These are phyloP conservation scores for Lordiphosa fenestrarum DNA, from an alignment of 2,888 invertebrate genomes.

Conservation along the genomic window DNA sequence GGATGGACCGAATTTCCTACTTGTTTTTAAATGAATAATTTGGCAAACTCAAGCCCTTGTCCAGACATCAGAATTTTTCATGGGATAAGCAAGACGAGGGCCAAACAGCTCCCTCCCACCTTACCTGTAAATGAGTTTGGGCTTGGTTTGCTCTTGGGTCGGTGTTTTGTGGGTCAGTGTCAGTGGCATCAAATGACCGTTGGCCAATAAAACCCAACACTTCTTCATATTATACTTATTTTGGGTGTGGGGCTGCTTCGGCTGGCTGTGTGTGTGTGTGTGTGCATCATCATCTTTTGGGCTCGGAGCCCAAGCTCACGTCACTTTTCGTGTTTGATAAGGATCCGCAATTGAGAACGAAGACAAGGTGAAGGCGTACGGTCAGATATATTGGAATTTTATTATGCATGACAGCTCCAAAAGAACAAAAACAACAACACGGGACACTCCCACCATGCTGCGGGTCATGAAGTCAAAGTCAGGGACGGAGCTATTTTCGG, in stretches of 20 bases:
- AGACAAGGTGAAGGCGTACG: slow-evolving; percentile 59
- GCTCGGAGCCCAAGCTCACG: slow-evolving; percentile 42
- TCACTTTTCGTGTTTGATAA: slow-evolving; percentile 71
- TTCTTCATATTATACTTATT: slow-evolving; percentile 4
- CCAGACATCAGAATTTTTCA: too few relatives aligned
- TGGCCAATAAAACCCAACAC: slow-evolving; percentile 41
- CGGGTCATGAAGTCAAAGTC: slow-evolving; percentile 42
- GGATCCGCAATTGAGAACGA: slow-evolving; percentile 62
- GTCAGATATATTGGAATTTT: slow-evolving; percentile 69
- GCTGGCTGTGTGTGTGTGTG: slow-evolving; percentile 8
- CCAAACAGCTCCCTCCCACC: slow-evolving; percentile 14
- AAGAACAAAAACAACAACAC: slow-evolving; percentile 29
- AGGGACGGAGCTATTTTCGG: slow-evolving; percentile 23
- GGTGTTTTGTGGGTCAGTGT: slow-evolving; percentile 58
- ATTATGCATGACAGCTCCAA: slow-evolving; percentile 69
- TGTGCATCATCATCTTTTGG: slow-evolving; percentile 49
- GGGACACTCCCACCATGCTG: slow-evolving; percentile 46
- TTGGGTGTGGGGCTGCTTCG: slow-evolving; percentile 28
- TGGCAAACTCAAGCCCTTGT: too few relatives aligned
- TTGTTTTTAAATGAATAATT: too few relatives aligned
- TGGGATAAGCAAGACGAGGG: too few relatives aligned
- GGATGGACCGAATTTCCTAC: too few relatives aligned
- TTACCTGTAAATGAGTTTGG: slow-evolving; percentile 26
- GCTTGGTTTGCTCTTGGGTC: slow-evolving; percentile 30
- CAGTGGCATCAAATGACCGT: slow-evolving; percentile 32